phyloP scores from a whole-genome alignment of 2,113 vertebrate species.

The Zingel zingel region DNA sequence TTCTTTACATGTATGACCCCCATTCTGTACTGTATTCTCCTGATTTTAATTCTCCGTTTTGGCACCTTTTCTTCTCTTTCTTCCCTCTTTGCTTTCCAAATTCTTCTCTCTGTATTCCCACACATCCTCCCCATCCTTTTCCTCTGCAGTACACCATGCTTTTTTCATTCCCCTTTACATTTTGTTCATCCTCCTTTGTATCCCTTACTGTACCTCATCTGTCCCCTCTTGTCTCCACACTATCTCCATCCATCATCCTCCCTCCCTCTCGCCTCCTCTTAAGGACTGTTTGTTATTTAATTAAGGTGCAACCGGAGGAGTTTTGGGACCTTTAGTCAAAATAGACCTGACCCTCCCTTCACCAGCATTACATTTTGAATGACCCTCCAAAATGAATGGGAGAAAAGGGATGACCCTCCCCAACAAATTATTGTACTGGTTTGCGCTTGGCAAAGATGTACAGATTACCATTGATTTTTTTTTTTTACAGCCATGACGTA shows the following conservation, averaged over 20 bases:
- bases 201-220: constrained; percentile 8
- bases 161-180: background rate
- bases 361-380: no score
- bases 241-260: constrained; percentile 53
- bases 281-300: no score
- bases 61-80: background rate
- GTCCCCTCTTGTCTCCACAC: constrained; percentile 3
- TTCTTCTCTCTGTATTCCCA: background rate
- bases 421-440: no score
- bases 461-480: no score
- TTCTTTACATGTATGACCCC: constrained; percentile 35
- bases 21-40: background rate
- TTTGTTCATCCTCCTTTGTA: background rate
- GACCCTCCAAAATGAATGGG: no score
- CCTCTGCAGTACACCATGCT: background rate
- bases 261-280: constrained; percentile 32
- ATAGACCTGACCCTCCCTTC: no score
- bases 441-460: no score
- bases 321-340: no score
- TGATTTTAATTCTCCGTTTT: constrained; percentile 7
- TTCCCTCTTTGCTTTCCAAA: background rate
- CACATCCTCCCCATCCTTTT: background rate
- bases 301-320: no score
- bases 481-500: no score
- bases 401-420: no score